Conservation (phyloP, 2,797 vertebrate species). For the Urocyon cinereoargenteus region DNA sequence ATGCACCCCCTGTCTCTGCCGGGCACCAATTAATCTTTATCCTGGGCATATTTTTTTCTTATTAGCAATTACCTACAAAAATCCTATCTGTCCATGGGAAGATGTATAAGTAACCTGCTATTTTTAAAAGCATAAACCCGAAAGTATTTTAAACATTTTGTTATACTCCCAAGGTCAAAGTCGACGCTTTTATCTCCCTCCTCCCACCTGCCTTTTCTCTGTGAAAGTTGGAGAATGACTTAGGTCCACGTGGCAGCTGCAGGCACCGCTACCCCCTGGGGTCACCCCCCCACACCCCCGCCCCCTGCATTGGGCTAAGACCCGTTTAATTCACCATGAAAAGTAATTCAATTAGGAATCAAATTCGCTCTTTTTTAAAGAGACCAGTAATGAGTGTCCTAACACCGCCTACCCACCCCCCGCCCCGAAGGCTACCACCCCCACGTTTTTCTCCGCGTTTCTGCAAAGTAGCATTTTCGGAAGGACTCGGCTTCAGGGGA, state of each 20-base stretch:
- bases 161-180: not conserved
- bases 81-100: not conserved
- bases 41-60: not conserved
- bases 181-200: not conserved
- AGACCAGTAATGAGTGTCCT: not conserved
- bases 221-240: no score
- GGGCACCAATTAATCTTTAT: not conserved
- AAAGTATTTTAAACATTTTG: not conserved
- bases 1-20: rapidly evolving
- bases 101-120: not conserved
- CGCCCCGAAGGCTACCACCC: not conserved
- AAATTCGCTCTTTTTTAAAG: not conserved
- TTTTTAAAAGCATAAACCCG: not conserved
- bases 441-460: not conserved
- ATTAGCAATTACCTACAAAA: slow-evolving; percentile 25
- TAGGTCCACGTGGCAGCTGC: not conserved
- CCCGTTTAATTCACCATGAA: slow-evolving; percentile 64
- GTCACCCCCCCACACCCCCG: not conserved
- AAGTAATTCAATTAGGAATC: slow-evolving; percentile 67
- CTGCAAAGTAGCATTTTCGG: not conserved
- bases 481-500: not conserved
- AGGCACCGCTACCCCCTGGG: not conserved
- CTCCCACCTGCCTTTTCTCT: no score
- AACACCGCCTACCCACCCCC: not conserved
- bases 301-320: not conserved